Conservation (phyloP, 2,113 vertebrate genomes). For the Deroptyus accipitrinus region DNA sequence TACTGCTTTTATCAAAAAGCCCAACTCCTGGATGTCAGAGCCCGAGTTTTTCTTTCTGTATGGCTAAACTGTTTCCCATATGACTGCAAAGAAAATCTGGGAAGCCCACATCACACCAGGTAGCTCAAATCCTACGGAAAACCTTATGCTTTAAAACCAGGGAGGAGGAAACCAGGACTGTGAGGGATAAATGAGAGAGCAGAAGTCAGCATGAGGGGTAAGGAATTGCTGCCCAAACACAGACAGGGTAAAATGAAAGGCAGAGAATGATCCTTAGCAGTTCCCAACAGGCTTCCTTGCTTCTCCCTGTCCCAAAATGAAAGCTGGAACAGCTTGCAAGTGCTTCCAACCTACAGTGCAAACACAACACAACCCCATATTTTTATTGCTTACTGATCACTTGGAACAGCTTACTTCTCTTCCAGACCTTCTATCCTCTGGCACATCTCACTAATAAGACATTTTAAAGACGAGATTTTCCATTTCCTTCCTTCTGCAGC, state of each 20-base stretch:
- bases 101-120: neutral
- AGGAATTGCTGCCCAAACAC: neutral
- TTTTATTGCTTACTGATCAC: neutral
- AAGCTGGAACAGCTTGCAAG: neutral
- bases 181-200: neutral
- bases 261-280: neutral
- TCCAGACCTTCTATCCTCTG: neutral
- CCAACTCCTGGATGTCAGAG: neutral
- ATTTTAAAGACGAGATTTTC: neutral
- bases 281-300: neutral
- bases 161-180: neutral
- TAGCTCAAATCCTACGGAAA: neutral
- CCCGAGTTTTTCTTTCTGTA: neutral
- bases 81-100: neutral
- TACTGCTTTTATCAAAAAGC: neutral
- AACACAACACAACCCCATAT: neutral
- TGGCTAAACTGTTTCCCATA: neutral
- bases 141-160: neutral
- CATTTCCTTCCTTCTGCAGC: neutral
- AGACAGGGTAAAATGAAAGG: neutral
- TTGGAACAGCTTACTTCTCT: neutral
- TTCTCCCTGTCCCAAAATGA: neutral
- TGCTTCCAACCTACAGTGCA: neutral
- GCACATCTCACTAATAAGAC: rapidly evolving
- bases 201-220: neutral